Base-by-base conservation (phyloP, 2,888 invertebrate species). In the Nomada ferruginata region DNA sequence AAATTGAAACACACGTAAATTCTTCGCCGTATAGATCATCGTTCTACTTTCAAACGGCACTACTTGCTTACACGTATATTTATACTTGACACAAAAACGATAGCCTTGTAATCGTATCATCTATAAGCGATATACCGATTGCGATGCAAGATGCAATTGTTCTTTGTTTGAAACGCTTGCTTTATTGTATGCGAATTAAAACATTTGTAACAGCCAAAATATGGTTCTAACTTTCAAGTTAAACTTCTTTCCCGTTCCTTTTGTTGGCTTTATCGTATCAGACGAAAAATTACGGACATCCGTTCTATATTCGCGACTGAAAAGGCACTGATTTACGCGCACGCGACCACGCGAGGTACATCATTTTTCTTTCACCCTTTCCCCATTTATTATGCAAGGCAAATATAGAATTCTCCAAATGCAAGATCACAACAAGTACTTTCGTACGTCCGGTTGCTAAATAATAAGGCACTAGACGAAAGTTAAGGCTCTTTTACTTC, bases 301-400 rank as follows among this genome's bases (percentile, higher is more conserved):
- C 86, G 85, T 75, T 86, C 82, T 69, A 81, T 69, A 83, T 86
- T 44, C 74, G 44, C 52, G 65, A 53, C 65, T 70, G 42, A 77
- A 85, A 83, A 84, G 52, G 50, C 52, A 69, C 71, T 64, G 47
- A 50, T 85, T 85, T 64, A 69, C 76, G 70, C 57, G 75, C 60
- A 76, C 18, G 55, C 60, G 20, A 36, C 36, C 47, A 65, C 9
- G 50, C 29, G n/a, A 50, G 66, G 9, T 50, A 61, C 36, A 36
- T 47, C 60, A 44, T 50, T 50, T 20, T 50, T 18, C 20, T 42
- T 52, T 55, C 64, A 26, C 23, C 13, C 11, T 26, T 36, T 15
- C 20, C 23, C 66, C 26, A 18, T 61, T 20, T 29, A 11, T 66
- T 55, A 68, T 72, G 53, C 57, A 63, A 13, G 42, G 63, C 66